These are phyloP conservation scores for Sialia sialis DNA, from an alignment of 2,113 vertebrate genomes.

Conservation along the genomic window DNA sequence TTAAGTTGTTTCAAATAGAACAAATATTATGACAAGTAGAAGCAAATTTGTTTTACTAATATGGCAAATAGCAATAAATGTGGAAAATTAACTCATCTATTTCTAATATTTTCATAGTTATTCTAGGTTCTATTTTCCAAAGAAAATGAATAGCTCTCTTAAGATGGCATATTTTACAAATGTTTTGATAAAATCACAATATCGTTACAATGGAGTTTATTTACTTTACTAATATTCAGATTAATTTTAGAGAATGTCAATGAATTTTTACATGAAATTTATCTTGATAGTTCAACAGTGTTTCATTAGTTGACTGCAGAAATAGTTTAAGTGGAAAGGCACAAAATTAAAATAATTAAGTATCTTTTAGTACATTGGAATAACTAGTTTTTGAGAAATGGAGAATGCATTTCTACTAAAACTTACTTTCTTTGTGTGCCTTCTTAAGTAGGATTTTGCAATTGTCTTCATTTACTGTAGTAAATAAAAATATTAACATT, in stretches of 20 bases:
- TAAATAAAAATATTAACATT: not conserved
- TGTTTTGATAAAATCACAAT: not conserved
- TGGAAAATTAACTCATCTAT: constrained; percentile 35
- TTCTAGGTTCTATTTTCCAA: constrained; percentile 8
- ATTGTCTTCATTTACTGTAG: not conserved
- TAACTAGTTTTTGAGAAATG: not conserved
- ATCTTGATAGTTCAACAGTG: not conserved
- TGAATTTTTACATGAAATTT: not conserved
- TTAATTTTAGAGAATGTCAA: not conserved
- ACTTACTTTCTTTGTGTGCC: not conserved
- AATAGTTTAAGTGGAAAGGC: constrained; percentile 2
- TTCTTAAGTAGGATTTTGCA: not conserved
- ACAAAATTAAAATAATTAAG: not conserved
- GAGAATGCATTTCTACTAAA: not conserved
- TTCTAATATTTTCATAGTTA: constrained; percentile 31
- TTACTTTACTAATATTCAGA: not conserved
- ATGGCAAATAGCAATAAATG: constrained; percentile 31
- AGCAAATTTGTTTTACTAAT: constrained; percentile 61
- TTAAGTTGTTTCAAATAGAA: constrained; percentile 67
- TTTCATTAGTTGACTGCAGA: not conserved
- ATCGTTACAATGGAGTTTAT: not conserved
- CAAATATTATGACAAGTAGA: constrained; percentile 73
- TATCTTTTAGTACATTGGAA: not conserved
- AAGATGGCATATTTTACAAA: not conserved
- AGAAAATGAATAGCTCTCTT: not conserved